Evolutionary conservation across 2,797 vertebrate genomes (phyloP).

Genomic region (Octomys mimax): DNA sequence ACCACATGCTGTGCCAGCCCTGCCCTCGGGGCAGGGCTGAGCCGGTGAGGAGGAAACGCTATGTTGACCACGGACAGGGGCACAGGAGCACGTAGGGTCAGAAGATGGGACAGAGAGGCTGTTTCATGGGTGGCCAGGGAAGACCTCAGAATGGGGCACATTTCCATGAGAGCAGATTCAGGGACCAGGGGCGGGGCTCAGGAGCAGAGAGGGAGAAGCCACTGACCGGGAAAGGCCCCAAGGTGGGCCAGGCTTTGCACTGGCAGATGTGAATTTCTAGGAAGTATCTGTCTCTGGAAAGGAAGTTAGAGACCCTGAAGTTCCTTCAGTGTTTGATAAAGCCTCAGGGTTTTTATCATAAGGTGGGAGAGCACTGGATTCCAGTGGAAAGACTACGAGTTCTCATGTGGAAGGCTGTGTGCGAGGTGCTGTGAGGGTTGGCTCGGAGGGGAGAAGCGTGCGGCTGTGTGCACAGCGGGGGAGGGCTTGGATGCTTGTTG

Average conservation of each 20-base stretch:
- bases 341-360: neutral
- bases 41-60: neutral
- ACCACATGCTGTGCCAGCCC: too few relatives aligned
- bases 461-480: rapidly evolving
- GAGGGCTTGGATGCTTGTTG: neutral
- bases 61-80: neutral
- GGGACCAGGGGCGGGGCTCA: rapidly evolving
- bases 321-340: neutral
- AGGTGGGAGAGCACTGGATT: neutral
- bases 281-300: neutral
- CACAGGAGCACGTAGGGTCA: neutral
- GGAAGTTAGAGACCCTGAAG: neutral
- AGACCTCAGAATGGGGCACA: neutral
- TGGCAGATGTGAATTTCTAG: neutral
- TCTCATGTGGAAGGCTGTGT: neutral
- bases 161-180: neutral
- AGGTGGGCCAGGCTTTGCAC: neutral
- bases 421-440: neutral
- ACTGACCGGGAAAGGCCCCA: neutral
- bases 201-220: neutral
- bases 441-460: rapidly evolving
- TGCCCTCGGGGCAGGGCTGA: too few relatives aligned
- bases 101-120: neutral
- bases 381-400: neutral
- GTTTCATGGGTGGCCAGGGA: neutral